These are phyloP conservation scores for Anser brachyrhynchus DNA, from an alignment of 2,113 vertebrate genomes.

Conservation along the genomic window DNA sequence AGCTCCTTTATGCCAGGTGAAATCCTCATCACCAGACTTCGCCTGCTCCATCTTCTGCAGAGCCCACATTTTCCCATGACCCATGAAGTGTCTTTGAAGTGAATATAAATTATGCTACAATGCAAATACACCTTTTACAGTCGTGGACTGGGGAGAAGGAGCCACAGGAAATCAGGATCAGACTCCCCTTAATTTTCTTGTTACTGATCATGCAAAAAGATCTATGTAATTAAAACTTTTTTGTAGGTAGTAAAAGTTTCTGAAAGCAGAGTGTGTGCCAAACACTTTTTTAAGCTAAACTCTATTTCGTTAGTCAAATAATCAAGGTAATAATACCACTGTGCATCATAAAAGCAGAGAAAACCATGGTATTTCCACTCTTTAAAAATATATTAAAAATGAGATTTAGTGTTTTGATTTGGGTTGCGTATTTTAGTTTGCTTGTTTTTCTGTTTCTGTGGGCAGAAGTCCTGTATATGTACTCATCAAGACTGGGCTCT, in stretches of 20 bases:
- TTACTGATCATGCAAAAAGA: not conserved
- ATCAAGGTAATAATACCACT: not conserved
- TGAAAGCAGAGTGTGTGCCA: not conserved
- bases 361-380: not conserved
- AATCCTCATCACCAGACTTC: not conserved
- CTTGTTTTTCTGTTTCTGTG: not conserved
- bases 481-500: not conserved
- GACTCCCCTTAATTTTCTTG: conserved; percentile 1
- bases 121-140: not conserved
- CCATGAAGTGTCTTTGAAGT: not conserved
- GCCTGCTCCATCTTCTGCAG: not conserved
- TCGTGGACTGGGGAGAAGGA: not conserved
- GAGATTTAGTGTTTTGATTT: not conserved
- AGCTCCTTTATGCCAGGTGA: not conserved
- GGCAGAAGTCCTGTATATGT: not conserved
- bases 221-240: conserved; percentile 10
- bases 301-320: not conserved
- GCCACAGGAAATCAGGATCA: conserved; percentile 6
- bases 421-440: too few relatives aligned
- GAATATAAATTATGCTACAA: not conserved
- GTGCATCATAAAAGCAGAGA: not conserved
- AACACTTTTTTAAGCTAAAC: not conserved
- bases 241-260: not conserved
- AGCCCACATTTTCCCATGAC: not conserved
- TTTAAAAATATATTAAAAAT: not conserved